Evolutionary conservation across 1,140 invertebrate genomes (phyloP).

Genomic region (Asobara japonica): DNA sequence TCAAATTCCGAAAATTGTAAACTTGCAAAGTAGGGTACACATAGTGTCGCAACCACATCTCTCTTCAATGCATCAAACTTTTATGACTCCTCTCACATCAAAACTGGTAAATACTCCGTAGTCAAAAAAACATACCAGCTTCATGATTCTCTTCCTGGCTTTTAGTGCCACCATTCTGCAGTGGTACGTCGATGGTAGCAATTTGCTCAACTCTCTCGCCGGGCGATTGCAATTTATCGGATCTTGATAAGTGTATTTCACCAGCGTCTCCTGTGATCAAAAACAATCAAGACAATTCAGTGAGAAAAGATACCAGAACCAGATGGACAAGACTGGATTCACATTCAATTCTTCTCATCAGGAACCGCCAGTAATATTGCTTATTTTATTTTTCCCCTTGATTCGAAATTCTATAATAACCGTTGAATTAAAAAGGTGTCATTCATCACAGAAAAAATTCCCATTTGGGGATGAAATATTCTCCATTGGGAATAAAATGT

Average conservation of each 20-base stretch:
- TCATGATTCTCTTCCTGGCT: conserved; percentile 64
- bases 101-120: neutral
- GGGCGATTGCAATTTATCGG: conserved; percentile 63
- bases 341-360: too few relatives aligned
- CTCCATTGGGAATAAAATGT: too few relatives aligned
- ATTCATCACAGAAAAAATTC: too few relatives aligned
- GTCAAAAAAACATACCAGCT: conserved; percentile 48
- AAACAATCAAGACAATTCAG: conserved; percentile 15
- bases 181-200: conserved; percentile 61
- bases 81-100: neutral
- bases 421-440: too few relatives aligned
- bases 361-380: too few relatives aligned
- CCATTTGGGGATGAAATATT: too few relatives aligned
- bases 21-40: too few relatives aligned
- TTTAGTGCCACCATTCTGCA: conserved; percentile 65
- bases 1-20: too few relatives aligned
- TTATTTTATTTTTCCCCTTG: too few relatives aligned
- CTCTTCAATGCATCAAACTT: too few relatives aligned
- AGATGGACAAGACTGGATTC: neutral
- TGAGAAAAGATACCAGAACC: neutral
- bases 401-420: too few relatives aligned
- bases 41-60: too few relatives aligned
- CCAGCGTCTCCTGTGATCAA: conserved; percentile 49
- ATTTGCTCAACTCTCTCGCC: conserved; percentile 61
- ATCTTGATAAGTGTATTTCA: conserved; percentile 62